phyloP scores from a whole-genome alignment of 2,888 invertebrate species.

The Stegana nigrithorax region DNA sequence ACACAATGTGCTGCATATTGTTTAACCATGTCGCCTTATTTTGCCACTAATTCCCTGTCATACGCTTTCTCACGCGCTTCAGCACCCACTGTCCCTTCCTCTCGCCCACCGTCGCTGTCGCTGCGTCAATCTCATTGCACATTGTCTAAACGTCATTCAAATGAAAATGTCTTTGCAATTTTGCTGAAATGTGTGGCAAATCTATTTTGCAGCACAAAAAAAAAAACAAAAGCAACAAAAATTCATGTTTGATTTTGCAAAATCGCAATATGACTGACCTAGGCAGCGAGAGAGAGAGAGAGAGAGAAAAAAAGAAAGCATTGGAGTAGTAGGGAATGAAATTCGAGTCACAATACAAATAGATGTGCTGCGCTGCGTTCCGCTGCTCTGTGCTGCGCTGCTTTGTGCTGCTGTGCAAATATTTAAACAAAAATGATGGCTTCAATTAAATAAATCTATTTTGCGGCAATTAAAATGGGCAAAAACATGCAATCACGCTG shows the following conservation, averaged over 20 bases:
- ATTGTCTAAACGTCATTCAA: too few species aligned
- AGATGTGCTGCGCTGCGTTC: too few species aligned
- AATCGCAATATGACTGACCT: not conserved
- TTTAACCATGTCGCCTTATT: too few species aligned
- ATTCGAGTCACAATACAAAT: too few species aligned
- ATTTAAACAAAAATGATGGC: conserved; percentile 11
- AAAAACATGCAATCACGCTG: conserved; percentile 10
- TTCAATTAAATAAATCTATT: conserved; percentile 18
- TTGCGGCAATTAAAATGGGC: conserved; percentile 13
- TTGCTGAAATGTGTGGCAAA: not conserved
- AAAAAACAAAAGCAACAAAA: not conserved
- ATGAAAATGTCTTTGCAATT: not conserved
- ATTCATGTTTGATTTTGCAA: not conserved
- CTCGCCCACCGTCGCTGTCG: too few species aligned
- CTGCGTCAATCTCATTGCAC: not conserved
- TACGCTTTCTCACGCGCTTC: too few species aligned
- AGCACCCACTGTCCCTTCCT: too few species aligned
- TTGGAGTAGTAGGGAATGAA: not conserved
- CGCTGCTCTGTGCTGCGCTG: not conserved
- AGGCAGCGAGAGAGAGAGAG: not conserved
- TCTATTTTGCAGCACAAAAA: not conserved
- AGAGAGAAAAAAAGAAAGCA: not conserved
- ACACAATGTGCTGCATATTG: too few species aligned
- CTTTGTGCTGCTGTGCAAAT: conserved; percentile 1
- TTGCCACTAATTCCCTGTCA: too few species aligned